Evolutionary conservation across 2,888 invertebrate species (phyloP), one percentile per base, ranked within the genome.

Genomic region (Mimumesa dahlbomi): DNA sequence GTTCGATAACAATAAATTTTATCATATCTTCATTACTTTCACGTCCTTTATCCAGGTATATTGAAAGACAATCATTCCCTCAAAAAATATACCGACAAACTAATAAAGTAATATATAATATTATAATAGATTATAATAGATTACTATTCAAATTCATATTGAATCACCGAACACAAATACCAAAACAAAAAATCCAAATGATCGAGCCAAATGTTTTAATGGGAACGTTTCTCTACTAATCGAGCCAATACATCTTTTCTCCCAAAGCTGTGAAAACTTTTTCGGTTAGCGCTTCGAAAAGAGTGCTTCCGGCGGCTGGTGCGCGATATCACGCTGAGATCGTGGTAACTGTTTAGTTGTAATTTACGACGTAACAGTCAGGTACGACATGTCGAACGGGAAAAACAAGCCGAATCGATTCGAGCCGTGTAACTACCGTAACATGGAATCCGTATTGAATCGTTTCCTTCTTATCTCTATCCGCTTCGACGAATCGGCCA

Each of bases 391-490:
- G 52, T 40, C 40, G 50, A 38, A 14, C 16, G 38, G 36, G 63
- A 68, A 65, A 78, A 75, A 69, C 46, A 73, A 65, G 64, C 36
- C 3, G 50, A 72, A 68, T 71, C 66, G 66, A 73, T 61, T 50
- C 45, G 38, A 48, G 36, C 40, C 38, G 46, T 46, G 59, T 59
- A 63, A 62, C 66, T 45, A 45, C 40, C 36, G 69, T 49, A 59
- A 74, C 58, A 46, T 46, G 42, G 46, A 69, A 70, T 76, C 50
- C 58, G 25, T 54, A 46, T 34, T 36, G 71, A 66, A 70, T 67
- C 75, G 58, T 36, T 43, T 54, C 50, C 62, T 45, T 43, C 77
- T 79, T 79, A 79, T 79, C 80, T 79, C 42, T 68, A 63, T 75
- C 61, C 79, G 72, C 67, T 75, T 68, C 63, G 66, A 18, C 64